phyloP scores from a whole-genome alignment of 1,140 invertebrate genomes.

The Paraescarpia echinospica region DNA sequence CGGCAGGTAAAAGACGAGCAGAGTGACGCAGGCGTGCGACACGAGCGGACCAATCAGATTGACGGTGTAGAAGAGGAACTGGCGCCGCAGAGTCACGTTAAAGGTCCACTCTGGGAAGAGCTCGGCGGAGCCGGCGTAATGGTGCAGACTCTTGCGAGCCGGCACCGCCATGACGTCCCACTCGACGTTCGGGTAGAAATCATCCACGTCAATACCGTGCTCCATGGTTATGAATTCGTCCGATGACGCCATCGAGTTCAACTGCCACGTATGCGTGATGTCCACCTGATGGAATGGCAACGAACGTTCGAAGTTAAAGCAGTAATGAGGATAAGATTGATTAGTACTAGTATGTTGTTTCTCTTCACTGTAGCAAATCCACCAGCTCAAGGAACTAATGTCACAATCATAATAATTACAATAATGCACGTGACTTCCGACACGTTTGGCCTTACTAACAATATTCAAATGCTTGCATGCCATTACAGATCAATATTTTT shows the following conservation, averaged over 20 bases:
- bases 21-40: constrained; percentile 85
- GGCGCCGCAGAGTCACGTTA: constrained; percentile 53
- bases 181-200: constrained; percentile 77
- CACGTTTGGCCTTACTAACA: no score
- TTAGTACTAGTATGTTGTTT: no score
- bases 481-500: no score
- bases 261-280: constrained; percentile 24
- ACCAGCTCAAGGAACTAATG: no score
- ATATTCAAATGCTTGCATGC: no score
- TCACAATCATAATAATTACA: no score
- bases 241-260: no score
- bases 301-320: background rate
- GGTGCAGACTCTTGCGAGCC: constrained; percentile 45
- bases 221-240: constrained; percentile 5
- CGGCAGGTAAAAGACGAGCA: constrained; percentile 96
- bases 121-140: constrained; percentile 85
- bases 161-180: constrained; percentile 99
- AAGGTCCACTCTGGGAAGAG: constrained; percentile 95
- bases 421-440: no score
- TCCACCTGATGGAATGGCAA: constrained; percentile 24
- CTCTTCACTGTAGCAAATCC: no score
- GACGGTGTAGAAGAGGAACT: constrained; percentile 59
- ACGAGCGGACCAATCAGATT: constrained; percentile 59
- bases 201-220: constrained; percentile 46
- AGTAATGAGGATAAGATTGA: background rate